phyloP scores from a whole-genome alignment of 2,888 invertebrate genomes.

The Andricus quercusramuli region DNA sequence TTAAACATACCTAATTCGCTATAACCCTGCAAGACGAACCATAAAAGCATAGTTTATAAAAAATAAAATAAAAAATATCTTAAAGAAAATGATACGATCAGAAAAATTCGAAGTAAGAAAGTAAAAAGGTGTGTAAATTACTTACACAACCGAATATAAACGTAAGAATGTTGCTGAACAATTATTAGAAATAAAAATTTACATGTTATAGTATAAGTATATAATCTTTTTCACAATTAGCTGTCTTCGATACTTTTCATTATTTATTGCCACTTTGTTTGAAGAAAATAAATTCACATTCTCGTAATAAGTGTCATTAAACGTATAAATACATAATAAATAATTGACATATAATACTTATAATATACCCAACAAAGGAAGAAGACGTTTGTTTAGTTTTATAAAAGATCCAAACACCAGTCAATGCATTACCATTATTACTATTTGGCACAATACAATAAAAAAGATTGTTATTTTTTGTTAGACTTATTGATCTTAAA shows the following conservation, averaged over 20 bases:
- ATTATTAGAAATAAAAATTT: slow-evolving; percentile 3
- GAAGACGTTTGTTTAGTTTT: slow-evolving; percentile 9
- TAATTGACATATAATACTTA: slow-evolving; percentile 28
- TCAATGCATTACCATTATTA: slow-evolving; percentile 31
- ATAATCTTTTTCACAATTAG: background rate
- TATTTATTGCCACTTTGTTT: slow-evolving; percentile 27
- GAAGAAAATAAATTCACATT: slow-evolving; percentile 31
- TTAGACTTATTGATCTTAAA: slow-evolving; percentile 5
- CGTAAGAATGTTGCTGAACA: background rate
- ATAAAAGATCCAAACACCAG: slow-evolving; percentile 33
- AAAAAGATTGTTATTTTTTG: slow-evolving; percentile 5
- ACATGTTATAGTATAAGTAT: background rate
- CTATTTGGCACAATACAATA: slow-evolving; percentile 35
- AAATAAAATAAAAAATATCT: background rate
- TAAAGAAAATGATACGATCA: slow-evolving; percentile 8
- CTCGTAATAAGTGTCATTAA: slow-evolving; percentile 26
- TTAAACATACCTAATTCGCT: background rate
- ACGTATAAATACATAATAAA: slow-evolving; percentile 29
- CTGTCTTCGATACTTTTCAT: slow-evolving; percentile 11
- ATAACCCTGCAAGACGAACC: background rate
- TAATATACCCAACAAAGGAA: slow-evolving; percentile 5
- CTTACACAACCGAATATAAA: background rate
- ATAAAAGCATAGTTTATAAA: background rate
- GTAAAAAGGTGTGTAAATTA: background rate
- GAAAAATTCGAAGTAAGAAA: background rate